Percentiles rank a stretch among this genome's conserved stretches.
phyloP scores from a whole-genome alignment of 2,113 vertebrate species.

The Ceyx cyanopectus region DNA sequence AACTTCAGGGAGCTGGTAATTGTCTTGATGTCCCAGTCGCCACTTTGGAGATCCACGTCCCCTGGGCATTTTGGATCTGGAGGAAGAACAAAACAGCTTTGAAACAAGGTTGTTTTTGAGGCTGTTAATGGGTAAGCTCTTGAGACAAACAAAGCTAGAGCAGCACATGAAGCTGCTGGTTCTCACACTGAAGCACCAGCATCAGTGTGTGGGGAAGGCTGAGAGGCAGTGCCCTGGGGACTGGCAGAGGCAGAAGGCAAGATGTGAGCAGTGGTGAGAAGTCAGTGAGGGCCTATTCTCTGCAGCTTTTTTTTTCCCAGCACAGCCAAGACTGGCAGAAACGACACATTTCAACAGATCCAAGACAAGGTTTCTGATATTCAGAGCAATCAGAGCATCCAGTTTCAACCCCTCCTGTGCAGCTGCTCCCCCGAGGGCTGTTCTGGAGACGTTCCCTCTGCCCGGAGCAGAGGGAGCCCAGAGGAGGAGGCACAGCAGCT shows the following conservation, averaged over 20 bases:
- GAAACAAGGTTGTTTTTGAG: background rate
- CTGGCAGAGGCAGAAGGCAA: background rate
- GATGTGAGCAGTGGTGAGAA: background rate
- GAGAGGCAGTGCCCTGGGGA: background rate
- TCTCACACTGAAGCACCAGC: background rate
- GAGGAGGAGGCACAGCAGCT: background rate
- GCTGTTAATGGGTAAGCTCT: background rate
- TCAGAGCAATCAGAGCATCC: background rate
- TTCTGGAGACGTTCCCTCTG: background rate
- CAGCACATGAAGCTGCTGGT: background rate
- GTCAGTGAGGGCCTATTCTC: background rate
- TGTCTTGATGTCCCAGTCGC: slow-evolving; percentile 94
- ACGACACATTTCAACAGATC: background rate
- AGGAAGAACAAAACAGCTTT: background rate
- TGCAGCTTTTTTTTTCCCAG: background rate
- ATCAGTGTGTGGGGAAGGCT: background rate
- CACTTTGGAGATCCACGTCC: slow-evolving; percentile 88
- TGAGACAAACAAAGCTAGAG: rapidly evolving
- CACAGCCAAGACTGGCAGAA: background rate
- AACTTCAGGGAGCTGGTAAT: slow-evolving; percentile 97
- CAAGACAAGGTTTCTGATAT: background rate
- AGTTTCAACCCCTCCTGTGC: background rate
- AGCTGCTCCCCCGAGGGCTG: background rate
- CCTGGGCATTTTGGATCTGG: slow-evolving; percentile 89
- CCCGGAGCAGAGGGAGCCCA: background rate